Percentiles rank a stretch among this genome's conserved stretches.
These are phyloP conservation scores for Mesochorus sp. DNA, from an alignment of 2,888 invertebrate genomes.

Conservation along the genomic window DNA sequence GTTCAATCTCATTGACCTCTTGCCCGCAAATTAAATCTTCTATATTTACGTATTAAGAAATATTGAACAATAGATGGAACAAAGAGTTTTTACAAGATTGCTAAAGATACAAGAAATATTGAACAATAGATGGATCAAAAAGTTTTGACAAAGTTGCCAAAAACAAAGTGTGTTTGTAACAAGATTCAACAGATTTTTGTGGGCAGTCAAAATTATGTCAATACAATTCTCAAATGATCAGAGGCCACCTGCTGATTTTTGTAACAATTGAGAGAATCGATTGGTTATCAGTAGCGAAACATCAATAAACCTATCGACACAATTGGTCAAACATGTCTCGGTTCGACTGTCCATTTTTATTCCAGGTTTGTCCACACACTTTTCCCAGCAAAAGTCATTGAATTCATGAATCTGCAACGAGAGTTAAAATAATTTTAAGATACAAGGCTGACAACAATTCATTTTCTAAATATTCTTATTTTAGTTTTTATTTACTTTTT, in stretches of 20 bases:
- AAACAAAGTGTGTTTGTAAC: conserved; percentile 20
- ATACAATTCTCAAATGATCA: conserved; percentile 47
- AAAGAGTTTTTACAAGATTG: no score
- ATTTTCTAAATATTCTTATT: no score
- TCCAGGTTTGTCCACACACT: conserved; percentile 95
- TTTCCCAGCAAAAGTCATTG: conserved; percentile 98
- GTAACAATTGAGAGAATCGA: conserved; percentile 93
- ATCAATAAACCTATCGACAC: conserved; percentile 97
- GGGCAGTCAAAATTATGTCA: background rate
- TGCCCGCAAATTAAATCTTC: background rate
- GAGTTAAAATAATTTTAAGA: no score
- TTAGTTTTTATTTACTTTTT: no score
- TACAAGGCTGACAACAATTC: no score
- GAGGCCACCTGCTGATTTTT: conserved; percentile 86
- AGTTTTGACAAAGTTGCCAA: conserved; percentile 16
- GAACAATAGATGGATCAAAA: no score
- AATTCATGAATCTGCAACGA: conserved; percentile 96
- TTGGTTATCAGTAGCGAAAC: conserved; percentile 94
- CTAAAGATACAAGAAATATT: no score
- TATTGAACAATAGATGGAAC: background rate
- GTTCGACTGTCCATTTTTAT: conserved; percentile 93
- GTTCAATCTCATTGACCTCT: background rate
- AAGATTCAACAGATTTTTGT: background rate
- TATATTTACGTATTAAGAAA: background rate
- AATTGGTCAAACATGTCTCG: conserved; percentile 95